Evolutionary conservation across 1,140 invertebrate species (phyloP).

Genomic region (Nylanderia fulva): DNA sequence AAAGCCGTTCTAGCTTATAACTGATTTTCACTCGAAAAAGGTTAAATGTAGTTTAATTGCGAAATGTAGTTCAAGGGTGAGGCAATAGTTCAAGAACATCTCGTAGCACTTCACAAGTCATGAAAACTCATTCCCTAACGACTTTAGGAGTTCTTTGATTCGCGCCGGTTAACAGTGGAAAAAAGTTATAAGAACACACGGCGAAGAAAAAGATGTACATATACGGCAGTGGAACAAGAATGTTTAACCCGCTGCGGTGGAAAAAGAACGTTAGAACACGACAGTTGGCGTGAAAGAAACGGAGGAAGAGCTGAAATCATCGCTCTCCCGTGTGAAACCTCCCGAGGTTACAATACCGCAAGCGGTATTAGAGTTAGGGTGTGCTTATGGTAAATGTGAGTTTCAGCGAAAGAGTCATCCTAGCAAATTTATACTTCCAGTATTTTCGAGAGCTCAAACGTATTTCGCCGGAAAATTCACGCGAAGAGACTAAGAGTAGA

Average conservation of each 20-base stretch:
- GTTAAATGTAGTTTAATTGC: neutral
- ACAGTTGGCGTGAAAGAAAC: constrained; percentile 50
- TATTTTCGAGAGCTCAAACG: constrained; percentile 1
- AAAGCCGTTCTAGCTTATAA: neutral
- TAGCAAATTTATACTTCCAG: constrained; percentile 4
- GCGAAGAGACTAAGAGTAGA: neutral
- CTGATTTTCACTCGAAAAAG: neutral
- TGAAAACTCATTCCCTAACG: neutral
- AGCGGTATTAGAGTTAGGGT: constrained; percentile 53
- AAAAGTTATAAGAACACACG: constrained; percentile 12
- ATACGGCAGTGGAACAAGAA: constrained; percentile 38
- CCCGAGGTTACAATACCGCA: constrained; percentile 57
- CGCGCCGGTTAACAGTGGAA: constrained; percentile 1
- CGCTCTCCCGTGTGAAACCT: constrained; percentile 49
- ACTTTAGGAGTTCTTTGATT: constrained; percentile 28
- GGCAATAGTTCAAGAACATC: neutral
- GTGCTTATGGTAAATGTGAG: constrained; percentile 50
- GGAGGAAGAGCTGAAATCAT: constrained; percentile 56
- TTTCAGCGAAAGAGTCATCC: constrained; percentile 47
- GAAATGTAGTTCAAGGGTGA: neutral
- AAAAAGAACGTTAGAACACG: constrained; percentile 59
- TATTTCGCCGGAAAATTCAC: neutral
- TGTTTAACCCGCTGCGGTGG: constrained; percentile 15
- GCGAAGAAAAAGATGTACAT: constrained; percentile 22
- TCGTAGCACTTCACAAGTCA: neutral